Base-by-base conservation (phyloP, 2,888 invertebrate species). In the Protonemura montana region DNA sequence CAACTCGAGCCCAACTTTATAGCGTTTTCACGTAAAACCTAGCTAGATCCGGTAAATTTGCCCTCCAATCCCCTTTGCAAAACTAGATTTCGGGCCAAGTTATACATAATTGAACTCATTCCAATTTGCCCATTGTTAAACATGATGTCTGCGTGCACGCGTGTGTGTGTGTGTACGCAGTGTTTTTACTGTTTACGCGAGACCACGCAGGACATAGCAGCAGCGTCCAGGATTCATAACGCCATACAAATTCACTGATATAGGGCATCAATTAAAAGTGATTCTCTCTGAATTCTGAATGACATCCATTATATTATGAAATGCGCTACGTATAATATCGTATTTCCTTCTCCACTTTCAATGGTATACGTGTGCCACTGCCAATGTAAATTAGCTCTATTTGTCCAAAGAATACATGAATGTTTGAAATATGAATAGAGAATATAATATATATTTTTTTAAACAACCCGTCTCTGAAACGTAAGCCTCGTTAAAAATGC, bases 201-300 rank as follows among this genome's bases (percentile, higher is more conserved):
- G n/a, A n/a, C 59, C 16, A 1, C 59, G 59, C 59, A 21, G 59
- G 59, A 59, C 59, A 59, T 59, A 21, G 41, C 59, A 59, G 59
- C 59, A 59, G 13, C 59, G 35, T 35, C 35, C 21, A 59, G 16
- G 59, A 59, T 7, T 59, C 59, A 59, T 59, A 59, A 59, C 59
- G 3, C 59, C 59, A 59, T 78, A 27, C 78, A 78, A n/a, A 78
- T 78, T 28, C 26, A 25, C 78, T 78, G 78, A 78, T 78, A 78
- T 28, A 28, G 28, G 27, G 28, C 78, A 78, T 78, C 78, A 78
- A 82, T 82, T 41, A 82, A 82, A 82, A 82, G n/a, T 82, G 82
- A 78, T 78, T 78, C 78, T 78, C 78, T 26, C 78, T 28, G 78
- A 78, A 78, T 78, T 59, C 27, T 78, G 78, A 78, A 78, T 78